phyloP scores from a whole-genome alignment of 2,888 invertebrate genomes.

The Tinea semifulvella region DNA sequence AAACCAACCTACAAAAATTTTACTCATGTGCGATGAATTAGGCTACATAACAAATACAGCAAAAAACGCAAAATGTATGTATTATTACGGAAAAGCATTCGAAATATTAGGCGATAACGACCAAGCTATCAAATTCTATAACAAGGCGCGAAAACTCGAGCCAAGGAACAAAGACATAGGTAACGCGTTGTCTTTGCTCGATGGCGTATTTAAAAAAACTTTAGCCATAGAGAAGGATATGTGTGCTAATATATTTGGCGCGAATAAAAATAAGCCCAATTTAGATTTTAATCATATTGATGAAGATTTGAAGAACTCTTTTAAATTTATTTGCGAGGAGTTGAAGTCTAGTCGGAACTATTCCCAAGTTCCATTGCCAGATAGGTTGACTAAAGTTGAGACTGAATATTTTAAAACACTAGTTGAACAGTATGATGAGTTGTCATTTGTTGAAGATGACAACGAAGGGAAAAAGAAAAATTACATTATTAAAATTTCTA shows the following conservation, averaged over 20 bases:
- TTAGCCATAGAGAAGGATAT: slow-evolving; percentile 33
- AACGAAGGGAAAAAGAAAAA: not conserved
- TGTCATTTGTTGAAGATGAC: slow-evolving; percentile 34
- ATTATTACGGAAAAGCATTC: slow-evolving; percentile 42
- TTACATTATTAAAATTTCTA: not conserved
- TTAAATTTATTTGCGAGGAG: slow-evolving; percentile 42
- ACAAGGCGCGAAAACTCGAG: slow-evolving; percentile 47
- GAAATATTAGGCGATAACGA: slow-evolving; percentile 39
- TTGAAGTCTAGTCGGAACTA: slow-evolving; percentile 35
- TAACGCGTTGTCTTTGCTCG: slow-evolving; percentile 32
- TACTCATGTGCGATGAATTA: slow-evolving; percentile 43
- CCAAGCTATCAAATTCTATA: slow-evolving; percentile 37
- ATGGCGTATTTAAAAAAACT: slow-evolving; percentile 29
- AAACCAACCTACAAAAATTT: slow-evolving; percentile 40
- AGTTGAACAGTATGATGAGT: slow-evolving; percentile 30
- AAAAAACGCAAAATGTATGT: slow-evolving; percentile 44
- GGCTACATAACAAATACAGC: slow-evolving; percentile 37
- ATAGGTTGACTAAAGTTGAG: slow-evolving; percentile 35
- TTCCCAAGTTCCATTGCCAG: slow-evolving; percentile 41
- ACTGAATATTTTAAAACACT: slow-evolving; percentile 37
- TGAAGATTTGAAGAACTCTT: slow-evolving; percentile 38
- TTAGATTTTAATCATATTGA: slow-evolving; percentile 30
- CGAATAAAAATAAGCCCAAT: slow-evolving; percentile 26
- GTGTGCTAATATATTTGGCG: slow-evolving; percentile 42
- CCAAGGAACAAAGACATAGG: slow-evolving; percentile 54